Base-by-base conservation (phyloP, 2,888 invertebrate genomes). In the Saturnia japonica region DNA sequence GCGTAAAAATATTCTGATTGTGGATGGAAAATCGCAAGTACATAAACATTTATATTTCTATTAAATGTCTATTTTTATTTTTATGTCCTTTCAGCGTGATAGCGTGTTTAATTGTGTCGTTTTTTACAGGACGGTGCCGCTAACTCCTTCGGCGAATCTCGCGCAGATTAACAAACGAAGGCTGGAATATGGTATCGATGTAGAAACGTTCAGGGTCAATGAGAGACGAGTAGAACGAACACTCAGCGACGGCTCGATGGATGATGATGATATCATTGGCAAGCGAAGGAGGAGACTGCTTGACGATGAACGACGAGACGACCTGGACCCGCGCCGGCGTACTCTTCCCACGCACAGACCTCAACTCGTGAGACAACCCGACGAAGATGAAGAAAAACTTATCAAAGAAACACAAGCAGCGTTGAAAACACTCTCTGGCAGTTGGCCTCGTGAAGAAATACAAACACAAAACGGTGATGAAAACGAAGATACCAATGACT, bases 371-470 rank as follows among this genome's bases (percentile, higher is more conserved):
- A 87, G 89, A 74, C 89, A 81, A 72, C 73, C 89, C 60, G 86
- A 88, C 62, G 96, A 96, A 79, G 97, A 97, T 79, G 97, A 97
- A 83, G 98, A 98, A 86, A 96, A 96, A 0, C 94, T 97, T 70
- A 97, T 98, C 74, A 95, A 97, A 69, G 98, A 98, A 88, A 98
- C 98, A 3, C 98, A 98, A 86, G 97, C 97, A 1, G 98, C 98
- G 0, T 88, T 98, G 45, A 97, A 97, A 86, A 97, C 97, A 78
- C 91, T 98, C n/a, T 97, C 98, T 0, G 97, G 97, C 22, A 97
- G 96, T 85, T 97, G 97, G 97, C 96, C 96, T 9, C 87, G 89
- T n/a, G 96, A 96, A 19, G 96, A 96, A 42, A 95, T 95, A 11
- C 95, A 95, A 47, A 83, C 94, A 12, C 96, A 96, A 80, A 95